Evolutionary conservation across 2,797 vertebrate species (phyloP).

Genomic region (Pseudochirops cupreus): DNA sequence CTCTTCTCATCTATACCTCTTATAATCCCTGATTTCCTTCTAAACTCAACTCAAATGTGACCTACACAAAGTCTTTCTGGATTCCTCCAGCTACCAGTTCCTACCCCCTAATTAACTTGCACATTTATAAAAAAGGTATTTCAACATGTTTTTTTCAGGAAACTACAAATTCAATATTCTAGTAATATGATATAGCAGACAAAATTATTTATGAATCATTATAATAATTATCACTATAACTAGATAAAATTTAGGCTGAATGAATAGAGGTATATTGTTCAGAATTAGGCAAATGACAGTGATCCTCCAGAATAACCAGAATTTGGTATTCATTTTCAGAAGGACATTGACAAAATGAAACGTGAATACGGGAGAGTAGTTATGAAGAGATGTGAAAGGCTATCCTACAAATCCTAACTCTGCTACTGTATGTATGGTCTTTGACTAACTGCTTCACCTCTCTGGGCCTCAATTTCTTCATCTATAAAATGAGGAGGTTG

Average conservation of each 20-base stretch:
- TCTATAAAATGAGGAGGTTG: conserved; percentile 15
- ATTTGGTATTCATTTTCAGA: background rate
- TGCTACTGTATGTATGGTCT: background rate
- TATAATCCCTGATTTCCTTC: background rate
- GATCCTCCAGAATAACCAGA: background rate
- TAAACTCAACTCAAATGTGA: background rate
- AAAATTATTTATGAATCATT: background rate
- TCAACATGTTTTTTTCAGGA: background rate
- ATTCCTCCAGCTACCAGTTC: background rate
- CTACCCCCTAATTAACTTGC: background rate
- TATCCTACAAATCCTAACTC: background rate
- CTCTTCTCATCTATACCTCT: background rate
- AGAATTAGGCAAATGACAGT: background rate
- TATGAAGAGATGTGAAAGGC: background rate
- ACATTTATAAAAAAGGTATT: background rate
- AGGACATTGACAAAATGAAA: background rate
- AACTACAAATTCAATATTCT: background rate
- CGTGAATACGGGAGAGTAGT: background rate
- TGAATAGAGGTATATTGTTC: background rate
- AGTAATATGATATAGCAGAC: background rate
- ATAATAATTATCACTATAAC: background rate
- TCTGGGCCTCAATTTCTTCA: background rate
- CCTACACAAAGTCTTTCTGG: background rate
- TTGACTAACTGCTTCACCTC: background rate
- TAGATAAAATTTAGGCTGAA: background rate